Evolutionary conservation across 2,113 vertebrate genomes (phyloP), one percentile per base, ranked within the genome.

Genomic region (Poeciliopsis prolifica): DNA sequence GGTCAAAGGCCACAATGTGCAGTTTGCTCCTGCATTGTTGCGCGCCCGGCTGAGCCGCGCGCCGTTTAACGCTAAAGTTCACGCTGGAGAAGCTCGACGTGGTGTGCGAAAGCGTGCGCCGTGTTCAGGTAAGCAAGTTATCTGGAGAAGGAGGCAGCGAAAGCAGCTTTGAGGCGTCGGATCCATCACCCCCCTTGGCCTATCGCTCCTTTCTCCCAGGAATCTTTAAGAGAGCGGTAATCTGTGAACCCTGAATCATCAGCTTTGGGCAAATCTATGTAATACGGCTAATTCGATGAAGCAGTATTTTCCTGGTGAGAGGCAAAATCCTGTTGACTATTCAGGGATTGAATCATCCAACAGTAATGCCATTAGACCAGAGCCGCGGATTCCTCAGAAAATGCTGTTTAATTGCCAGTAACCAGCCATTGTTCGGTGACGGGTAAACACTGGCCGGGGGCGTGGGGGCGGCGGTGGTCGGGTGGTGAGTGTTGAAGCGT

Each of bases 301-400:
- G 90, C 83, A 89, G 88, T 90, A 91, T 93, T 92, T 94, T 92
- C 92, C 89, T 90, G 91, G 89, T 87, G 86, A 93, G 92, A 92
- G 86, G 85, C 86, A 81, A 94, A 94, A 94, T 93, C 94, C 92
- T 94, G 92, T 94, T 91, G 94, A 93, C 93, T 92, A 93, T 93
- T 94, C 92, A 94, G 64, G 89, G 89, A 89, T 87, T 93, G 93
- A 93, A 92, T 92, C 92, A 87, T 91, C 88, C 90, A 92, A 88
- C 87, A 85, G 90, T 94, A 94, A 94, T 93, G 87, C 92, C 91
- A 93, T 94, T 93, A 94, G 88, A 86, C 90, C 92, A 93, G 87
- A 90, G 91, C 92, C 90, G 91, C 88, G 87, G 92, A 92, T 94
- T 90, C 88, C 84, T 86, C 77, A 33, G 78, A 89, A 94, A 94